These are phyloP conservation scores for Meloidogyne exigua DNA, from an alignment of 1,140 invertebrate species.

Conservation along the genomic window DNA sequence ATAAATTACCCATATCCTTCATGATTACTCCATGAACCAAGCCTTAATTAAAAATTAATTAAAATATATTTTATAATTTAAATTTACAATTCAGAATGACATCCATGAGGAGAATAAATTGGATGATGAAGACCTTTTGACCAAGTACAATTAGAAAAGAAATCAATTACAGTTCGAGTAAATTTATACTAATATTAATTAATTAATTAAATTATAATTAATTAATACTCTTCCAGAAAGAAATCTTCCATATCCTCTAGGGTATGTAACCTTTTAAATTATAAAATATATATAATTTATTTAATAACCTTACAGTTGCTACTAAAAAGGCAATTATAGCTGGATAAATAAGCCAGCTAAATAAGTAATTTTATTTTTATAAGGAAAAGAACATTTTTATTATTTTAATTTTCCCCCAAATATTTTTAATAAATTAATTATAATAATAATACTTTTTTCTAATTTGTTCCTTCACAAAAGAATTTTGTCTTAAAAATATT, in stretches of 20 bases:
- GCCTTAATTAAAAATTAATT: neutral
- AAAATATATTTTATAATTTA: neutral
- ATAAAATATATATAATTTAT: neutral
- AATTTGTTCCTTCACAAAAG: conserved; percentile 53
- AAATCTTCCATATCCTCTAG: conserved; percentile 57
- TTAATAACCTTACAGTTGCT: neutral
- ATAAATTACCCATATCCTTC: conserved; percentile 52
- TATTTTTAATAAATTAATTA: neutral
- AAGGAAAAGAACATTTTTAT: too few species aligned
- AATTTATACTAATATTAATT: conserved; percentile 54
- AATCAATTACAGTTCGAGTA: conserved; percentile 55
- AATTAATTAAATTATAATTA: neutral
- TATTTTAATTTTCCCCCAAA: neutral
- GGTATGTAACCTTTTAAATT: conserved; percentile 51
- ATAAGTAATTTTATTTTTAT: neutral
- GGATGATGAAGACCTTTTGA: conserved; percentile 47
- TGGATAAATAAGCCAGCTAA: conserved; percentile 62
- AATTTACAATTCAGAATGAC: conserved; percentile 37
- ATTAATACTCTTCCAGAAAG: conserved; percentile 53
- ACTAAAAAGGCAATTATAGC: conserved; percentile 57
- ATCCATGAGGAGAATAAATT: conserved; percentile 50
- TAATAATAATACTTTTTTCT: conserved; percentile 50
- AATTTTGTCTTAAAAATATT: conserved; percentile 58
- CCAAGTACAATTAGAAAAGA: conserved; percentile 60
- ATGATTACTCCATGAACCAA: conserved; percentile 56